Percentiles rank a stretch among this genome's conserved stretches.
Evolutionary conservation across 1,140 invertebrate genomes (phyloP).

Genomic region (Drosophila kanapiae): DNA sequence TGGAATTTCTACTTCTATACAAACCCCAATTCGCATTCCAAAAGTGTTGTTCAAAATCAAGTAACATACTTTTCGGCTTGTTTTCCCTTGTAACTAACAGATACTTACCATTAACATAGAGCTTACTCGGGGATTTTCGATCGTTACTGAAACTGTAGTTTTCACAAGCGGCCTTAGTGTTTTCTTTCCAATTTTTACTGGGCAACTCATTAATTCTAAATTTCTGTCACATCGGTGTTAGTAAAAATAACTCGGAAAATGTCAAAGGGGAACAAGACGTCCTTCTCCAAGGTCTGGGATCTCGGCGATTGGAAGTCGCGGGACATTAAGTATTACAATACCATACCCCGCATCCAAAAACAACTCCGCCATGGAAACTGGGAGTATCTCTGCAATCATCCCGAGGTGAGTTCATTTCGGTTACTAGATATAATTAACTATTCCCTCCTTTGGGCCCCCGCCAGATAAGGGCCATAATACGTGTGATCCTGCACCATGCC

Average conservation of each 20-base stretch:
- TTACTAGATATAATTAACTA: not conserved
- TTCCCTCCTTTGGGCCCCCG: too few species aligned
- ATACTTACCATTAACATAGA: too few species aligned
- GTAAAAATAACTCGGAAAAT: constrained; percentile 2
- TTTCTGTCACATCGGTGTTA: not conserved
- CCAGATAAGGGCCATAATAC: constrained; percentile 69
- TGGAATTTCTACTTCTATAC: constrained; percentile 3
- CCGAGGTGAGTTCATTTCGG: constrained; percentile 41
- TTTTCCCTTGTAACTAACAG: not conserved
- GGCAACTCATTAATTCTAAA: constrained; percentile 7
- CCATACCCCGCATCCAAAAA: constrained; percentile 55
- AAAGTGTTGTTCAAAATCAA: not conserved
- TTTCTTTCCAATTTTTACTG: not conserved
- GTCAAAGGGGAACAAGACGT: constrained; percentile 7
- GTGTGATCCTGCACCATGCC: constrained; percentile 61
- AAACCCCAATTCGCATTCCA: not conserved
- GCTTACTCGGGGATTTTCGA: too few species aligned
- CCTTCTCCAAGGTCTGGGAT: constrained; percentile 53
- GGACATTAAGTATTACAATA: constrained; percentile 51
- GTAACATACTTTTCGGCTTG: constrained; percentile 9
- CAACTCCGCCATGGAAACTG: constrained; percentile 59
- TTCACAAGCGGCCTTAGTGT: too few species aligned
- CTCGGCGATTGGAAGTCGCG: constrained; percentile 59
- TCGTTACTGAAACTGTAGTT: too few species aligned
- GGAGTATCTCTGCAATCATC: constrained; percentile 59